These are phyloP conservation scores for Drosophila fungiperda DNA, from an alignment of 2,888 invertebrate genomes.

Conservation along the genomic window DNA sequence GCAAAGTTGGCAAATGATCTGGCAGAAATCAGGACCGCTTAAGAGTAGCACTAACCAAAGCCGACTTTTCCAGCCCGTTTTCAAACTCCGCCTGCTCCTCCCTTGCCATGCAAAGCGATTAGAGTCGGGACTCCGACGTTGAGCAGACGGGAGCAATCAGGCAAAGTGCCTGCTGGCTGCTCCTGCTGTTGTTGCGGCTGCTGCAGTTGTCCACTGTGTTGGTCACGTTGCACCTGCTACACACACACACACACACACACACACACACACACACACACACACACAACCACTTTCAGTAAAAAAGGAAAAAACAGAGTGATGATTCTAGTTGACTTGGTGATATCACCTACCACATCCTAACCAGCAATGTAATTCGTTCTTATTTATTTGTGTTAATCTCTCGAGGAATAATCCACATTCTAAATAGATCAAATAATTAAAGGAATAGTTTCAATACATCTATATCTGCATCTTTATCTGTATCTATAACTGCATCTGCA, in stretches of 20 bases:
- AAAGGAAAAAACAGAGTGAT: neutral
- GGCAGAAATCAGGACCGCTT: slow-evolving; percentile 75
- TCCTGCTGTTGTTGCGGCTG: slow-evolving; percentile 13
- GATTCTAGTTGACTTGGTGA: slow-evolving; percentile 12
- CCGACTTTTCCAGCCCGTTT: slow-evolving; percentile 15
- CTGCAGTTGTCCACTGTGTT: slow-evolving; percentile 57
- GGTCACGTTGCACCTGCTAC: slow-evolving; percentile 66
- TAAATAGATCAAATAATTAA: too few species aligned
- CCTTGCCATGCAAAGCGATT: slow-evolving; percentile 61
- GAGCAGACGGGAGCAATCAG: slow-evolving; percentile 78
- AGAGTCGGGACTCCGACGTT: slow-evolving; percentile 63
- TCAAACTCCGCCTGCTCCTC: neutral
- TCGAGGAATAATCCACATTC: too few species aligned
- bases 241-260: slow-evolving; percentile 22
- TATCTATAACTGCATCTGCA: too few species aligned
- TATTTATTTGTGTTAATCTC: neutral
- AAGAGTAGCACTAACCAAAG: slow-evolving; percentile 59
- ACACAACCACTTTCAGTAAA: neutral
- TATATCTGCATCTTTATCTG: too few species aligned
- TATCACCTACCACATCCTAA: neutral
- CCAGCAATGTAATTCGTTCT: neutral
- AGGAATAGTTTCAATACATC: too few species aligned
- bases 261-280: slow-evolving; percentile 5
- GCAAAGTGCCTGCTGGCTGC: slow-evolving; percentile 68
- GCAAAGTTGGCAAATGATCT: slow-evolving; percentile 78